Evolutionary conservation across 2,797 vertebrate genomes (phyloP), one percentile per base, ranked within the genome.

Genomic region (Microcaecilia unicolor): DNA sequence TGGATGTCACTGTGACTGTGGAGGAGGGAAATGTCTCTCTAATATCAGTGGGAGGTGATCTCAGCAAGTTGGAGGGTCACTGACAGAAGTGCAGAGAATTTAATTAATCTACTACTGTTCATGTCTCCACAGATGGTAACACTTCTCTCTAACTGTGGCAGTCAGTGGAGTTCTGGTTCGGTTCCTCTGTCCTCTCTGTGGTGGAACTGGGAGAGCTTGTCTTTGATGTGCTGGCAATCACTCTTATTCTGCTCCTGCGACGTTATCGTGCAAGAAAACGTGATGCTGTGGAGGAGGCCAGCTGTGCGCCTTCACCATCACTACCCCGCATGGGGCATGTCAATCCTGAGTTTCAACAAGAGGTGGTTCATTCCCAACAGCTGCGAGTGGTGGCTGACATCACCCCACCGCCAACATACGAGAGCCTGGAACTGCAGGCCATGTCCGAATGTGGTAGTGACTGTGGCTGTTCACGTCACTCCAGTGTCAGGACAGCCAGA

Each of bases 161-260:
- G 81, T 51, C 84, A 86, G 26, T 86, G 82, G 81, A 86, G 84
- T 5, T 86, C 23, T 86, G 83, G 84, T 86, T 86, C 1, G 83
- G 84, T 13, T 86, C 84, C 8, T 86, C 84, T 0, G 84, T 86
- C 18, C 60, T 86, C 15, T 85, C 84, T 0, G 82, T 84, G 46
- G 75, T 81, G 46, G 84, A 86, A 49, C 67, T 86, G 34, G 74
- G 61, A 0, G 84, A 86, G 37, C 50, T 86, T 46, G 23, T 83
- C 41, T 49, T 83, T 11, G 83, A 86, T 46, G 68, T 83, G 25
- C 18, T 64, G 0, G 72, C 44, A 15, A 76, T 86, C 52, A 78
- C 76, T 0, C 40, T 58, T 19, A 66, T 86, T 37, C 39, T 86
- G 54, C 28, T 63, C 3, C 50, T 77, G 24, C 73, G 64, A 22